phyloP scores from a whole-genome alignment of 2,888 invertebrate species.

The Drosophila percnosoma region DNA sequence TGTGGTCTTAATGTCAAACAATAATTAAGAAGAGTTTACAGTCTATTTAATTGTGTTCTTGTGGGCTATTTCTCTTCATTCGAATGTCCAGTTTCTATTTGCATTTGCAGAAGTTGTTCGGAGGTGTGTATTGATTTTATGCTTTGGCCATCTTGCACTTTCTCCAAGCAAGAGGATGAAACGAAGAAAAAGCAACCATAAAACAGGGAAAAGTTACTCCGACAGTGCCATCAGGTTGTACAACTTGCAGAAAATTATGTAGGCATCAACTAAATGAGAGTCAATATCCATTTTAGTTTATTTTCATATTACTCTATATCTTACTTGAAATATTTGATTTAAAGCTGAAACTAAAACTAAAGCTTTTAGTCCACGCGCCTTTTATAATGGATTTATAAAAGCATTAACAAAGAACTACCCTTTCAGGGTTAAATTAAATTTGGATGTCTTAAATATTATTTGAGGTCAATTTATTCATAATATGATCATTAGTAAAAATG shows the following conservation, averaged over 20 bases:
- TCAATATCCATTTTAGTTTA: neutral
- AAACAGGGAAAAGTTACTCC: neutral
- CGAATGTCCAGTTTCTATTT: neutral
- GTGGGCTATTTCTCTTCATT: neutral
- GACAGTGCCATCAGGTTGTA: slow-evolving; percentile 5
- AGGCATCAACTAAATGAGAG: neutral
- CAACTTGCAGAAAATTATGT: neutral
- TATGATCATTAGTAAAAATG: neutral
- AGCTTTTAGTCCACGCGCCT: neutral
- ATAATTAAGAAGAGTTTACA: slow-evolving; percentile 3
- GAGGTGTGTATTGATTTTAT: slow-evolving; percentile 3
- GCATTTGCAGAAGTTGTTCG: neutral
- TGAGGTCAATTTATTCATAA: neutral
- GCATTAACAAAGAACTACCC: neutral
- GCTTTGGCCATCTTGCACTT: neutral
- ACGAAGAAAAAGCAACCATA: neutral
- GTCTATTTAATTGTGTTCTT: neutral
- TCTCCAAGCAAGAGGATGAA: slow-evolving; percentile 5
- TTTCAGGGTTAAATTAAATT: neutral
- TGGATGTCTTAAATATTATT: neutral
- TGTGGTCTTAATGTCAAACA: slow-evolving; percentile 18
- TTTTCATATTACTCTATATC: neutral
- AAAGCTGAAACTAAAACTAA: neutral
- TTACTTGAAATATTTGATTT: neutral
- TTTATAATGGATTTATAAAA: neutral